Base-by-base conservation (phyloP, 1,140 invertebrate species). In the Tigriopus japonicus region DNA sequence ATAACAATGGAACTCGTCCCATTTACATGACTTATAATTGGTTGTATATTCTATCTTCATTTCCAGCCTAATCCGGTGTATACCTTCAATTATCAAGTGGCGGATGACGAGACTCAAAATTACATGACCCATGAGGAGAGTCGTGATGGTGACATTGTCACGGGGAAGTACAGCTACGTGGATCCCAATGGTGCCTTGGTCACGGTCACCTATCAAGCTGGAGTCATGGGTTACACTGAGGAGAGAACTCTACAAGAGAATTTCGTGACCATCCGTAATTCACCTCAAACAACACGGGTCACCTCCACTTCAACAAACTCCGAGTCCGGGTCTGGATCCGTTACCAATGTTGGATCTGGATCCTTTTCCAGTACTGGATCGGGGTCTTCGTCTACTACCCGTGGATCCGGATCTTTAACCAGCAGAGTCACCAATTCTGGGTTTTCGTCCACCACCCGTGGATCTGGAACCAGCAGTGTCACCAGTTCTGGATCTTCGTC, bases 141-240 rank as follows among this genome's bases (percentile, higher is more conserved):
- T 58, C 43, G 59, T 1, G 43, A 60, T 15, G 59, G 59, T 6
- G 49, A 15, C 6, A 23, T 7, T 53, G 59, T 60, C 2, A 60
- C 15, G 6, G 59, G 59, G 5, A 15, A 59, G 9, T 60, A 60
- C 45, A 6, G 6, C 10, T 60, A 60, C 23, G 59, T 60, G 28
- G 59, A 58, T 53, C 15, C 59, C 24, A 53, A 60, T 42, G 59
- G 59, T 2, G 42, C 42, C 54, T 42, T 60, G 59, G 42, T 60
- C 59, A 60, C 43, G 12, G 59, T 60, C 6, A 60, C 19, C 45
- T 60, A 60, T 35, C 13, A 17, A 21, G 59, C 59, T 15, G 59
- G 59, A n/a, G 42, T 24, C 49, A 45, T 23, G 15, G 59, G 59
- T n/a, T 60, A 45, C 23, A 21, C 43, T 19, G 28, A 60, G 59